phyloP scores from a whole-genome alignment of 2,113 vertebrate genomes.

The Etia nguti region DNA sequence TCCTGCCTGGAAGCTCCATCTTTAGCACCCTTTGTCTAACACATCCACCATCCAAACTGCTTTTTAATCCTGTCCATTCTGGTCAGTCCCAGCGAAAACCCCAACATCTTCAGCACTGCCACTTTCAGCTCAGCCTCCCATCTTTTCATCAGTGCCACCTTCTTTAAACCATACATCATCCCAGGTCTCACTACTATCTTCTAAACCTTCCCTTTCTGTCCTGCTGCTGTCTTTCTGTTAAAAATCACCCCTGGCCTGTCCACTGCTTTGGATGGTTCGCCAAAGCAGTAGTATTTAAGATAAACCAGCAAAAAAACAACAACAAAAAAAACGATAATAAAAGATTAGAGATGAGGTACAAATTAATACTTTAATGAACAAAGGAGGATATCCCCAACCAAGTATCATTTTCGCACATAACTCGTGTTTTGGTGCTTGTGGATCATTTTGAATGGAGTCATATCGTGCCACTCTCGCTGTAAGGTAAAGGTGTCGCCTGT shows the following conservation, averaged over 20 bases:
- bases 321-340: neutral
- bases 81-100: too few relatives aligned
- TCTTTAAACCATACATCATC: neutral
- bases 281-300: neutral
- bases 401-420: neutral
- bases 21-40: neutral
- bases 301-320: neutral
- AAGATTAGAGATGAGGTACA: neutral
- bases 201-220: neutral
- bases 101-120: too few relatives aligned
- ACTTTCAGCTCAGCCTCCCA: too few relatives aligned
- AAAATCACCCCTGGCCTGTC: neutral
- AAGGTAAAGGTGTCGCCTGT: neutral
- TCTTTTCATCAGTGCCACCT: neutral
- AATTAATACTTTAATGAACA: neutral
- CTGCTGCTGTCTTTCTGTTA: neutral
- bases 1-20: neutral
- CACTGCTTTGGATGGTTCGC: neutral
- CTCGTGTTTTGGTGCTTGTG: neutral
- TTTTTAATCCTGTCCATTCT: too few relatives aligned
- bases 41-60: too few relatives aligned
- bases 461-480: neutral
- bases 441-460: neutral
- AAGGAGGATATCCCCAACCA: neutral
- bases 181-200: neutral